phyloP scores from a whole-genome alignment of 53 echinoderm and acorn worm species.

The Apostichopus leukothele region DNA sequence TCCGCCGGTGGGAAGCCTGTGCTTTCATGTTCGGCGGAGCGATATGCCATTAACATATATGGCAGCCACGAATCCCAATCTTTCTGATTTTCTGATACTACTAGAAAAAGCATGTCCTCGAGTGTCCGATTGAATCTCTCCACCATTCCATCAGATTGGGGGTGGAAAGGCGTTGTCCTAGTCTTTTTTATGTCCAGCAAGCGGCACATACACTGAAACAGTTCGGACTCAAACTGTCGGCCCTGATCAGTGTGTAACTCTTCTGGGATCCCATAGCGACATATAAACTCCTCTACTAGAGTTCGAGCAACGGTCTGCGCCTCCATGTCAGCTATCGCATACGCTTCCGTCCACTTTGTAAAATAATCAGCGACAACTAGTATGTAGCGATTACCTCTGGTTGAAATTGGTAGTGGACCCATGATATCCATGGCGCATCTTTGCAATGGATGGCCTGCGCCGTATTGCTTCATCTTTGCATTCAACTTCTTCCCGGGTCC shows the following conservation, averaged over 20 bases:
- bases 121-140: slow-evolving; percentile 50
- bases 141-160: slow-evolving; percentile 57
- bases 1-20: slow-evolving; percentile 37
- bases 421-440: slow-evolving; percentile 45
- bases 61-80: slow-evolving; percentile 53
- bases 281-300: slow-evolving; percentile 48
- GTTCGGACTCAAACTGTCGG: slow-evolving; percentile 37
- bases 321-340: slow-evolving; percentile 17
- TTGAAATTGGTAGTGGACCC: slow-evolving; percentile 40
- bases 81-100: slow-evolving; percentile 32
- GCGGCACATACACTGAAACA: slow-evolving; percentile 48
- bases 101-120: slow-evolving; percentile 32
- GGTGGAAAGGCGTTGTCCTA: slow-evolving; percentile 49
- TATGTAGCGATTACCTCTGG: slow-evolving; percentile 39
- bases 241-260: slow-evolving; percentile 53
- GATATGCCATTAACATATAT: slow-evolving; percentile 56
- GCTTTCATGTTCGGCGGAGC: slow-evolving; percentile 48
- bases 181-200: slow-evolving; percentile 45
- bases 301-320: slow-evolving; percentile 44
- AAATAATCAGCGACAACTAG: slow-evolving; percentile 57
- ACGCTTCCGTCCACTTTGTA: slow-evolving; percentile 45
- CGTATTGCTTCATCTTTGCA: slow-evolving; percentile 39
- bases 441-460: slow-evolving; percentile 45
- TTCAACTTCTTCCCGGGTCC: slow-evolving; percentile 19
- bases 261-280: slow-evolving; percentile 30